A percentile compares a stretch with the other conserved stretches of the same genome.
These are phyloP conservation scores for Cyrtonyx montezumae DNA, from an alignment of 2,113 vertebrate genomes.

Conservation along the genomic window DNA sequence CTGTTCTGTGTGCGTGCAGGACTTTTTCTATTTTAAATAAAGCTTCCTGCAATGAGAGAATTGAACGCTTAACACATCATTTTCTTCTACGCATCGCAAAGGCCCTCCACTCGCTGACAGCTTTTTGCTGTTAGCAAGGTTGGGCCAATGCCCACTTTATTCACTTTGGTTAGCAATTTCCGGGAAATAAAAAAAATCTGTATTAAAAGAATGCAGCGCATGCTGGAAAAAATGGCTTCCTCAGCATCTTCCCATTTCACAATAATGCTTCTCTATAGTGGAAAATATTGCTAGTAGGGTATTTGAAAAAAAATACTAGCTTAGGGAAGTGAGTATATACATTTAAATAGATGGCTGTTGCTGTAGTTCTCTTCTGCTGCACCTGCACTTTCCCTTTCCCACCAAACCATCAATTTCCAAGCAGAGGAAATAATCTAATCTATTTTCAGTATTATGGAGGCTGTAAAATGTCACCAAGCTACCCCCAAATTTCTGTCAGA, in stretches of 20 bases:
- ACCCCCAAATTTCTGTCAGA: background rate
- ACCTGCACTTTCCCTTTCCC: constrained; percentile 21
- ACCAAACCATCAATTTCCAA: constrained; percentile 35
- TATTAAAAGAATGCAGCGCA: constrained; percentile 50
- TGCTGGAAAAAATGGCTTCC: constrained; percentile 24
- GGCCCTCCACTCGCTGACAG: background rate
- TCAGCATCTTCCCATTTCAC: constrained; percentile 54
- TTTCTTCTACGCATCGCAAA: background rate
- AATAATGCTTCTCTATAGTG: background rate
- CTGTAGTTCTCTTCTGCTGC: constrained; percentile 35
- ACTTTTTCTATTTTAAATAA: background rate
- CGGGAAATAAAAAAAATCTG: constrained; percentile 11
- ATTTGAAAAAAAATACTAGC: constrained; percentile 25
- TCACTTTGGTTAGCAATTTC: constrained; percentile 38
- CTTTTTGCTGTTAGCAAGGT: background rate
- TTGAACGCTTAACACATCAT: background rate
- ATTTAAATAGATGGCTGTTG: constrained; percentile 45
- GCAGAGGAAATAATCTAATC: background rate
- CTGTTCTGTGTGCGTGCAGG: background rate
- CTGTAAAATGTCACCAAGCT: constrained; percentile 31
- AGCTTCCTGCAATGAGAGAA: background rate
- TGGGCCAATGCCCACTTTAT: background rate
- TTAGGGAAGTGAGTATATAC: background rate
- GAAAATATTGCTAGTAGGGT: constrained; percentile 25
- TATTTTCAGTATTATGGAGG: background rate